phyloP scores from a whole-genome alignment of 2,888 invertebrate genomes.

The Cantharis flavilabris region DNA sequence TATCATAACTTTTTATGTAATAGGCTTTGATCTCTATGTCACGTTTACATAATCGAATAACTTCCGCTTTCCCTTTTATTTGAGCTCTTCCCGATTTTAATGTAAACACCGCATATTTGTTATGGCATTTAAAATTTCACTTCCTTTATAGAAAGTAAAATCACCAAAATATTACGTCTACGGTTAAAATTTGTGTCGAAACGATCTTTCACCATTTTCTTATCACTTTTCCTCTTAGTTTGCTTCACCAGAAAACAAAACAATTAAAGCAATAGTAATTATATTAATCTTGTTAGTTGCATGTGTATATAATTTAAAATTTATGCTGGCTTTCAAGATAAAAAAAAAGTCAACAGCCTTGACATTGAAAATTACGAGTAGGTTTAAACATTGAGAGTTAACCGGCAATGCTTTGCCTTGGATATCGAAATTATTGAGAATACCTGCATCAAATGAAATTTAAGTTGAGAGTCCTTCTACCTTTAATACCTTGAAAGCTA shows the following conservation, averaged over 20 bases:
- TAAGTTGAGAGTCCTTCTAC: too few relatives aligned
- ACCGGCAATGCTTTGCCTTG: neutral
- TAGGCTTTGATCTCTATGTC: neutral
- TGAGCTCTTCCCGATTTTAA: neutral
- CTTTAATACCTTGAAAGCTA: too few relatives aligned
- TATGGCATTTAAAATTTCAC: constrained; percentile 5
- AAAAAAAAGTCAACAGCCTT: neutral
- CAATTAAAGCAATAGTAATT: neutral
- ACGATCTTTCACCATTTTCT: neutral
- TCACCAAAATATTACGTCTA: neutral
- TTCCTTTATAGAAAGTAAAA: constrained; percentile 12
- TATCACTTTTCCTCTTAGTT: neutral
- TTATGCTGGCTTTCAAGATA: neutral
- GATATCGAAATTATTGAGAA: neutral
- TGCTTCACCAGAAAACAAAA: neutral
- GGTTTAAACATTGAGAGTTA: neutral
- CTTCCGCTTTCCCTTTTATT: constrained; percentile 16
- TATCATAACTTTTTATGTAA: neutral
- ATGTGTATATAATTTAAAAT: neutral
- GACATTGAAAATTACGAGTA: neutral
- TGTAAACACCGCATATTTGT: neutral
- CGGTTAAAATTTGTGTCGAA: neutral
- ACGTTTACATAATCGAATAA: neutral
- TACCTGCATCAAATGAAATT: too few relatives aligned
- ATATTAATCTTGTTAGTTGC: neutral